Conservation (phyloP, 2,797 vertebrate species). For the Gymnocypris eckloni region DNA sequence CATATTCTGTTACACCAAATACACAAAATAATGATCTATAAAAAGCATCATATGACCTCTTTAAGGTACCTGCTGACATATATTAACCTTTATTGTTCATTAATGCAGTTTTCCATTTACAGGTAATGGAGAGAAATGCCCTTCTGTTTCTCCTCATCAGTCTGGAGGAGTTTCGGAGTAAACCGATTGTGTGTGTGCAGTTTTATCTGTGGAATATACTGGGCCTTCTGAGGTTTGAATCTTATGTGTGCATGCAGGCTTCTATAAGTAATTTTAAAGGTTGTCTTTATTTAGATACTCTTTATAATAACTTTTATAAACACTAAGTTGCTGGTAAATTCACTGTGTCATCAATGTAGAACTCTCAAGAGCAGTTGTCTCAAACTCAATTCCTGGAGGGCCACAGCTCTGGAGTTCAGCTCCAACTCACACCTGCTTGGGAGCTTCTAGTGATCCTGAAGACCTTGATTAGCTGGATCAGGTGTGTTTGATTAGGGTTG, state of each 20-base stretch:
- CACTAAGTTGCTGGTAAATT: not conserved
- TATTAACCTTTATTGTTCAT: not conserved
- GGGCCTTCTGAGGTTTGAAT: slow-evolving; percentile 85
- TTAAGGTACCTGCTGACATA: too few species aligned
- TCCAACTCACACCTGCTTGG: not conserved
- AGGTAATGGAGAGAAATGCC: slow-evolving; percentile 90
- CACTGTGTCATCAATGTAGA: not conserved
- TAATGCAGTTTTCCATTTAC: slow-evolving; percentile 33
- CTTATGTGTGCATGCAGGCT: not conserved
- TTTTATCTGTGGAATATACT: slow-evolving; percentile 92
- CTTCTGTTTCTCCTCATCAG: slow-evolving; percentile 87
- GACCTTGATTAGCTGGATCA: not conserved
- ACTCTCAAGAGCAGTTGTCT: not conserved
- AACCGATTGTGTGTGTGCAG: slow-evolving; percentile 85
- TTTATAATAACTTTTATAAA: not conserved
- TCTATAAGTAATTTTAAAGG: not conserved
- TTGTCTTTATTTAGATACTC: not conserved
- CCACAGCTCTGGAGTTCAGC: too few species aligned
- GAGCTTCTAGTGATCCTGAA: too few species aligned
- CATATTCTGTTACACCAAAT: too few species aligned
- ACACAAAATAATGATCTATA: too few species aligned
- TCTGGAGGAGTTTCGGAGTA: slow-evolving; percentile 91
- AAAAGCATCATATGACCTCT: too few species aligned
- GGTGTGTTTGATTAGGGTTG: not conserved
- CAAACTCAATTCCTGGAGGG: too few species aligned